Percentiles rank a stretch among this genome's conserved stretches.
These are phyloP conservation scores for Oxytorus armatus DNA, from an alignment of 2,888 invertebrate genomes.

Conservation along the genomic window DNA sequence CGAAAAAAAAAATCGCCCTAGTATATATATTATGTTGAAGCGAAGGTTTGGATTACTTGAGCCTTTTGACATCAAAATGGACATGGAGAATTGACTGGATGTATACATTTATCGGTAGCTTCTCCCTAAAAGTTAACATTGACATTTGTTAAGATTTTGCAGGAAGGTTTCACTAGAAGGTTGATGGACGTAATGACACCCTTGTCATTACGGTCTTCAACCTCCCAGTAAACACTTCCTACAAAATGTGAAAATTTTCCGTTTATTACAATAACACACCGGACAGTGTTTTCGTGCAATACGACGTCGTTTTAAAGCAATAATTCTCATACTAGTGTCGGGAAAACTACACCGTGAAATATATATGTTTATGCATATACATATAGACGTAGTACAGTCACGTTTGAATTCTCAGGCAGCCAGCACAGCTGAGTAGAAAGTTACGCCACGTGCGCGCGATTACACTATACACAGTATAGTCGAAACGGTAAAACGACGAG, in stretches of 20 bases:
- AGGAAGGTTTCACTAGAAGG: too few species aligned
- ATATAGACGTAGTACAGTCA: too few species aligned
- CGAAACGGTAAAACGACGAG: slow-evolving; percentile 14
- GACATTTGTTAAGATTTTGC: too few species aligned
- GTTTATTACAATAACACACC: background rate
- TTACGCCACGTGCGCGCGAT: slow-evolving; percentile 53
- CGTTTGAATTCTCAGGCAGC: slow-evolving; percentile 21
- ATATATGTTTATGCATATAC: slow-evolving; percentile 10
- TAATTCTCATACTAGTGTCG: slow-evolving; percentile 7
- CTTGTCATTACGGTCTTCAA: too few species aligned
- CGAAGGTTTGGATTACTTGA: too few species aligned
- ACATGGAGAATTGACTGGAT: too few species aligned
- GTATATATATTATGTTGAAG: too few species aligned
- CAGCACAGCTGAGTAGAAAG: slow-evolving; percentile 55
- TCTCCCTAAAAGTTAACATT: too few species aligned
- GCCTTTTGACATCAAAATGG: too few species aligned
- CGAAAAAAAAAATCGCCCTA: too few species aligned
- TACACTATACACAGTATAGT: slow-evolving; percentile 31
- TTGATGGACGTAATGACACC: too few species aligned
- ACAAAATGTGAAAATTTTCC: background rate
- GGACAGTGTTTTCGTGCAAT: slow-evolving; percentile 18
- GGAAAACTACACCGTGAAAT: background rate
- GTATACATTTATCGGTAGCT: too few species aligned
- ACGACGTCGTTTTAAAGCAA: slow-evolving; percentile 18
- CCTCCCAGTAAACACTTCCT: background rate